Percentiles rank a stretch among this genome's conserved stretches.
Evolutionary conservation across 1,140 invertebrate genomes (phyloP).

Genomic region (Kradibia gibbosae): DNA sequence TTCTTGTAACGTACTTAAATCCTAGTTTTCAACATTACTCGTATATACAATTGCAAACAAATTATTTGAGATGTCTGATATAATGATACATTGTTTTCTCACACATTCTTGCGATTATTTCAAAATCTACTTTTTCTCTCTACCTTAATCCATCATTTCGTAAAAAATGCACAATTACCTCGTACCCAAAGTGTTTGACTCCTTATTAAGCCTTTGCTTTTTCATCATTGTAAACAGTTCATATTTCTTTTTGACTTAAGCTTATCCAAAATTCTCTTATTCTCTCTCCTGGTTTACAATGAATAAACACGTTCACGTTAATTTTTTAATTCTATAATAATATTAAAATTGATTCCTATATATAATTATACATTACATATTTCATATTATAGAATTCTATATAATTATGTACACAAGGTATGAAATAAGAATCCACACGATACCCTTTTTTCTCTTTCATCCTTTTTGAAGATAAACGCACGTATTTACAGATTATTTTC

Average conservation of each 20-base stretch:
- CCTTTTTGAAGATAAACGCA: background rate
- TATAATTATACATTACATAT: slow-evolving; percentile 3
- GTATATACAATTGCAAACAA: slow-evolving; percentile 62
- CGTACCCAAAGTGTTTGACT: slow-evolving; percentile 18
- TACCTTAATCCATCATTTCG: slow-evolving; percentile 14
- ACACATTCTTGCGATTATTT: background rate
- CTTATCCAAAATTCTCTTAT: background rate
- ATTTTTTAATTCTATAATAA: slow-evolving; percentile 45
- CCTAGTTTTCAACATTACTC: slow-evolving; percentile 31
- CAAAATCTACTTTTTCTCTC: background rate
- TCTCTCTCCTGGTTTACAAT: slow-evolving; percentile 29
- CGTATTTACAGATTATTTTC: slow-evolving; percentile 41
- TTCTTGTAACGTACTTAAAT: slow-evolving; percentile 41
- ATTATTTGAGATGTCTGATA: slow-evolving; percentile 66
- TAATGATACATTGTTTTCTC: slow-evolving; percentile 23
- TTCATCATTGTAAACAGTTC: slow-evolving; percentile 31
- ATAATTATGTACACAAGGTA: slow-evolving; percentile 60
- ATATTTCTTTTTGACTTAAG: slow-evolving; percentile 18
- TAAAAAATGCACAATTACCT: slow-evolving; percentile 50
- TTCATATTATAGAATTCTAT: background rate
- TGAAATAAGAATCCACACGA: slow-evolving; percentile 63
- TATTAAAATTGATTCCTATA: slow-evolving; percentile 46
- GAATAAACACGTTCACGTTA: slow-evolving; percentile 29
- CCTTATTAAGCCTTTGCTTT: slow-evolving; percentile 10
- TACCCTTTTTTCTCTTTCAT: slow-evolving; percentile 49